Conservation (phyloP, 2,113 vertebrate species). For the Panthera tigris region DNA sequence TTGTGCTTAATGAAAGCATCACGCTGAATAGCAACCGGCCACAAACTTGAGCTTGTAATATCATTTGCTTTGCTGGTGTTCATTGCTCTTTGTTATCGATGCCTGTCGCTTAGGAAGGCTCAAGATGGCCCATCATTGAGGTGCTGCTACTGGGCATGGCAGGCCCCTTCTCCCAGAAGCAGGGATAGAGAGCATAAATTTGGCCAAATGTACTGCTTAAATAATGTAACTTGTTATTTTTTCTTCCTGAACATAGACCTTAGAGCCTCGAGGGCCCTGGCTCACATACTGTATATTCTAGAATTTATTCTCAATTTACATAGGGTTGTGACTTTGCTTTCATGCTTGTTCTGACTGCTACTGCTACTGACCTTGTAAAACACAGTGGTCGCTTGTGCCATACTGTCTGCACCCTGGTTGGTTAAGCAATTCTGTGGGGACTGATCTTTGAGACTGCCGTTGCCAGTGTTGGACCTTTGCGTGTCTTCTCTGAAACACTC, state of each 20-base stretch:
- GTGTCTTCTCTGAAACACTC: not conserved
- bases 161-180: not conserved
- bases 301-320: not conserved
- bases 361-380: not conserved
- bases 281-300: not conserved
- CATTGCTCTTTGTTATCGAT: not conserved
- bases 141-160: not conserved
- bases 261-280: not conserved
- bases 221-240: not conserved
- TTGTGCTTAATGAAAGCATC: not conserved
- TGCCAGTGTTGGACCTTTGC: not conserved
- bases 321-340: not conserved
- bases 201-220: not conserved
- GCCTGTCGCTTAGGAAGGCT: not conserved
- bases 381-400: not conserved
- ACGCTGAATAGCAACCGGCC: not conserved
- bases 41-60: not conserved
- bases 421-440: not conserved
- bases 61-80: not conserved
- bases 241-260: not conserved
- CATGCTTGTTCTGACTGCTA: not conserved
- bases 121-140: not conserved
- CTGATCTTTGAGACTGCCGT: not conserved
- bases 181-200: not conserved
- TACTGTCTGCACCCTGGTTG: not conserved